Evolutionary conservation across 2,888 invertebrate species (phyloP), one percentile per base, ranked within the genome.

Genomic region (Limenitis arthemis): DNA sequence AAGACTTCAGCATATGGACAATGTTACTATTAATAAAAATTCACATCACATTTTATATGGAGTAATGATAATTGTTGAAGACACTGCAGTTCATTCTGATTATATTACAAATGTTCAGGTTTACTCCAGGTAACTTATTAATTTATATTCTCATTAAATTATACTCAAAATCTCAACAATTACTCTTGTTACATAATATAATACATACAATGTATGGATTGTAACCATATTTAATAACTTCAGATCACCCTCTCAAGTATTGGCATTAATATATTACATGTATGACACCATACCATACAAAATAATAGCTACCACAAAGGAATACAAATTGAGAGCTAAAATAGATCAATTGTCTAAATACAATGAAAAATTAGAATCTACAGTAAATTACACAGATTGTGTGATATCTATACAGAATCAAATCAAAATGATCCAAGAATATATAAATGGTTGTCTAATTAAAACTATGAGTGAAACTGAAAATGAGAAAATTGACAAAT

Each of bases 221-320:
- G 20, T 20, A 20, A 37, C 9, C 7, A 20, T 8, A 12, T 40
- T 48, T n/a, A n/a, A 28, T 40, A 33, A 39, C 81, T 83, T 60
- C 73, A 88, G 88, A 55, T 66, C 68, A 12, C 57, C 72, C 36
- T 65, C 72, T 1, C 79, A 79, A 68, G 63, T 86, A 0, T 39
- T 80, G 29, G 67, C 75, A 0, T 61, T 88, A 5, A 71, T 88
- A 20, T 80, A 85, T 58, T 75, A 70, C 56, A 71, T 88, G 8
- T 70, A 82, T 36, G 75, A 81, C 43, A 66, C 65, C 1, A 65
- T 88, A 4, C 79, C 82, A 1, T 60, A 73, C 7, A 69, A 73
- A 55, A 62, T 82, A 3, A 55, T 85, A 34, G 67, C 68, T 4
- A 80, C 80, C 4, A 67, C 75, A 6, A 59, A 64, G 3, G 61